phyloP scores from a whole-genome alignment of 2,113 vertebrate genomes.

The Geothlypis trichas region DNA sequence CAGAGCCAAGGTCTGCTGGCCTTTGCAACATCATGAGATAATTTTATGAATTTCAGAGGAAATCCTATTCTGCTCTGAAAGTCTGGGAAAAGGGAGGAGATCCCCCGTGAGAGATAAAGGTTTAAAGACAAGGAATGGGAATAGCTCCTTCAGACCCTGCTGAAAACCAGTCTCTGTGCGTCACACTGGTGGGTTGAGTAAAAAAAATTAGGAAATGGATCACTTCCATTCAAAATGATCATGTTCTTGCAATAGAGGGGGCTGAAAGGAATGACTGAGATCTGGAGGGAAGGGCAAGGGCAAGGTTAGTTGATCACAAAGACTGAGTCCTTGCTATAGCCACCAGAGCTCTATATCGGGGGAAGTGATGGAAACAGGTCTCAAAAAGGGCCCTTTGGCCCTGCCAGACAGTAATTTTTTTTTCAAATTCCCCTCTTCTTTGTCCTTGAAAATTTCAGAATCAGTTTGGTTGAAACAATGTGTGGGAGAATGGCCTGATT shows the following conservation, averaged over 20 bases:
- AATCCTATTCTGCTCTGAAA: not conserved
- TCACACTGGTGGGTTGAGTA: not conserved
- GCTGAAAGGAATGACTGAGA: not conserved
- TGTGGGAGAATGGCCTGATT: not conserved
- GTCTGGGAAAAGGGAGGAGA: not conserved
- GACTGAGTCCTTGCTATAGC: not conserved
- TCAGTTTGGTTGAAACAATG: not conserved
- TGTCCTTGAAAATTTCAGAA: not conserved
- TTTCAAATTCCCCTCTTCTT: not conserved
- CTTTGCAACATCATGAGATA: not conserved
- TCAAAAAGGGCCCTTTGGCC: not conserved
- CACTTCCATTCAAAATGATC: not conserved
- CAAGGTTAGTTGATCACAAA: not conserved
- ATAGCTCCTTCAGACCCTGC: not conserved
- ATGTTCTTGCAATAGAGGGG: not conserved
- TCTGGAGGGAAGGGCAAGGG: not conserved
- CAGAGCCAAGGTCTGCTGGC: not conserved
- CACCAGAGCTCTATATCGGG: not conserved
- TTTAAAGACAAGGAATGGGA: not conserved
- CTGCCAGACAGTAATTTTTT: not conserved
- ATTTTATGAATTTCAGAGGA: not conserved
- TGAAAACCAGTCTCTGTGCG: not conserved
- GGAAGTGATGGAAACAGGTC: not conserved
- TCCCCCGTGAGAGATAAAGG: not conserved
- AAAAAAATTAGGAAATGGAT: not conserved